These are phyloP conservation scores for Cephonodes hylas DNA, from an alignment of 2,888 invertebrate species.

Conservation along the genomic window DNA sequence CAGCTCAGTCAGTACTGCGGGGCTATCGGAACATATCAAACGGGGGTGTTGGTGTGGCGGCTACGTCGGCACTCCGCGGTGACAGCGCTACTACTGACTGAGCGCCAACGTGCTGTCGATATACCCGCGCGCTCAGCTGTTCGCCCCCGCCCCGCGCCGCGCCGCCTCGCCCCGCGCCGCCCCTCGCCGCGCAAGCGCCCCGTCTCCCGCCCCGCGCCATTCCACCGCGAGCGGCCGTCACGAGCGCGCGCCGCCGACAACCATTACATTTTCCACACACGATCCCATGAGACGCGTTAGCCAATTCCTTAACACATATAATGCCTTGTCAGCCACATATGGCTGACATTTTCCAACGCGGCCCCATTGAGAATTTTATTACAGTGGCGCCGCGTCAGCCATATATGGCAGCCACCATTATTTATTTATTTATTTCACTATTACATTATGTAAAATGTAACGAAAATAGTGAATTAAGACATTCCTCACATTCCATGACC, in stretches of 20 bases:
- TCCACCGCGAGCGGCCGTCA: slow-evolving; percentile 26
- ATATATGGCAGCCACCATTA: too few species aligned
- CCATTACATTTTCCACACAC: neutral
- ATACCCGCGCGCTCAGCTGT: slow-evolving; percentile 83
- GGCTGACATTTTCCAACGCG: too few species aligned
- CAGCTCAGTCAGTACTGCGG: slow-evolving; percentile 72
- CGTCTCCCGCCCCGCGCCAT: slow-evolving; percentile 50
- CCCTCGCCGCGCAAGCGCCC: slow-evolving; percentile 52
- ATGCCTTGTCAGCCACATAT: too few species aligned
- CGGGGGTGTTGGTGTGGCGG: slow-evolving; percentile 51
- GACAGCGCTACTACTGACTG: slow-evolving; percentile 81
- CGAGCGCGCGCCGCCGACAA: neutral
- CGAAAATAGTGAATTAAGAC: too few species aligned
- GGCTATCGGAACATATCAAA: slow-evolving; percentile 72
- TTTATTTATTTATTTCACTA: too few species aligned
- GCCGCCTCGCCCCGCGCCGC: slow-evolving; percentile 52
- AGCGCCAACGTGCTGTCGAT: slow-evolving; percentile 81
- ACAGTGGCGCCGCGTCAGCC: too few species aligned
- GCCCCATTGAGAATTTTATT: too few species aligned
- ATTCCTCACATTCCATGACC: too few species aligned
- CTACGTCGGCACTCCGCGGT: slow-evolving; percentile 73
- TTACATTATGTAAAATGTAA: too few species aligned
- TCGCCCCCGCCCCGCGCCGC: slow-evolving; percentile 65
- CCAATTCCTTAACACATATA: slow-evolving; percentile 9
- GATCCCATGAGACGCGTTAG: slow-evolving; percentile 6